Evolutionary conservation across 2,113 vertebrate genomes (phyloP).

Genomic region (Xenus cinereus): DNA sequence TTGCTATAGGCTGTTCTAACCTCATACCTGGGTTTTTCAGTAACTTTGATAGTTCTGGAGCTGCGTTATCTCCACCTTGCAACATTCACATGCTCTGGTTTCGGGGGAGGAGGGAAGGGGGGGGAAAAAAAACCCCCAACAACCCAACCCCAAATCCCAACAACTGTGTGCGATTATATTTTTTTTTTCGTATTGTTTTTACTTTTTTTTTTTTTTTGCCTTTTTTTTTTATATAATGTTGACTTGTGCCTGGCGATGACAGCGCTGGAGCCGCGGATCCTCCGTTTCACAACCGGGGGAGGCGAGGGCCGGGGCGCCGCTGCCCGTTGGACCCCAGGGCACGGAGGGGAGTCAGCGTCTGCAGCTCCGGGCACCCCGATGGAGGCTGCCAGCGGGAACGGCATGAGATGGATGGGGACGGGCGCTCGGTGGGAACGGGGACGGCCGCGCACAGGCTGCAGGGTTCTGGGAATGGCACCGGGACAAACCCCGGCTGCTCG

Average conservation of each 20-base stretch:
- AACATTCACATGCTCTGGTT: not conserved
- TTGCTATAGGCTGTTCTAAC: not conserved
- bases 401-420: not conserved
- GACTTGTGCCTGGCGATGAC: not conserved
- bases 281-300: not conserved
- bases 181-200: not conserved
- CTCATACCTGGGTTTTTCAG: not conserved
- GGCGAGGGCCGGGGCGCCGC: not conserved
- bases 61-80: not conserved
- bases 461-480: not conserved
- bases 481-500: rapidly evolving
- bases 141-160: not conserved
- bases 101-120: not conserved
- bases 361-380: not conserved
- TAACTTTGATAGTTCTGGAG: not conserved
- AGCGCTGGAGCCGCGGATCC: not conserved
- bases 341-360: not conserved
- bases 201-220: not conserved
- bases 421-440: not conserved
- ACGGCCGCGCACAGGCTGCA: rapidly evolving
- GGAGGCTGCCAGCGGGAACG: not conserved
- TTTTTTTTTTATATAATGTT: not conserved
- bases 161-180: not conserved
- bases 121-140: too few species aligned
- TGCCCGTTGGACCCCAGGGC: not conserved